Base-by-base conservation (phyloP, 1,140 invertebrate species). In the Agraylea sexmaculata region DNA sequence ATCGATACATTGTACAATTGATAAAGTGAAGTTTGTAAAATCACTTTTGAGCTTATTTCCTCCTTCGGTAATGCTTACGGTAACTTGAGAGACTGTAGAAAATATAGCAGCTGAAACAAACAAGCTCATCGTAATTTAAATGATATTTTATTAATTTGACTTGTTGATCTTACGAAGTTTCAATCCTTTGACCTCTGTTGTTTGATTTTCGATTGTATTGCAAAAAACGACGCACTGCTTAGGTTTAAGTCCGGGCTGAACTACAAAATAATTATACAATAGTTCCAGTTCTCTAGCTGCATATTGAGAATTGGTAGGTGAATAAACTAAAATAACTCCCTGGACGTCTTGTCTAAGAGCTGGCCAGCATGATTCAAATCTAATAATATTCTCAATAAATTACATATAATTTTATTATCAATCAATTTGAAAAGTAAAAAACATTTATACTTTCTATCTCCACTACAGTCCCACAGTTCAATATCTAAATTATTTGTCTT, bases 331-430 rank as follows among this genome's bases (percentile, higher is more conserved):
- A 32, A 87, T 70, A n/a, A 83, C 70, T 16, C 82, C 84, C 51
- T 77, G 70, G 2, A 73, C 63, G 53, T 79, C 75, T 54, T 71
- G 66, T 29, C 77, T 72, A 42, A 87, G 69, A 6, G 78, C 79
- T 35, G 83, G 77, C 85, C 84, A 88, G 55, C 80, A 86, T 11
- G 68, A 66, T 56, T 81, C 76, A 63, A 74, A 85, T 52, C 83
- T 87, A 46, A 19, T 60, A 56, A 58, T 48, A 22, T 44, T n/a
- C n/a, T 49, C 33, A 32, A 30, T 38, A 47, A 25, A 21, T 38
- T 8, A 37, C 33, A 21, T 31, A 30, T 40, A 27, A 21, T 38
- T 10, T 32, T 33, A 19, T 45, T 53, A 23, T 35, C 8, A 43
- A 44, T 27, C 2, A 22, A 30, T 15, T 29, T 37, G 16, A 19